Percentiles rank a stretch among this genome's conserved stretches.
phyloP scores from a whole-genome alignment of 1,140 invertebrate genomes.

The Pararge aegeria region DNA sequence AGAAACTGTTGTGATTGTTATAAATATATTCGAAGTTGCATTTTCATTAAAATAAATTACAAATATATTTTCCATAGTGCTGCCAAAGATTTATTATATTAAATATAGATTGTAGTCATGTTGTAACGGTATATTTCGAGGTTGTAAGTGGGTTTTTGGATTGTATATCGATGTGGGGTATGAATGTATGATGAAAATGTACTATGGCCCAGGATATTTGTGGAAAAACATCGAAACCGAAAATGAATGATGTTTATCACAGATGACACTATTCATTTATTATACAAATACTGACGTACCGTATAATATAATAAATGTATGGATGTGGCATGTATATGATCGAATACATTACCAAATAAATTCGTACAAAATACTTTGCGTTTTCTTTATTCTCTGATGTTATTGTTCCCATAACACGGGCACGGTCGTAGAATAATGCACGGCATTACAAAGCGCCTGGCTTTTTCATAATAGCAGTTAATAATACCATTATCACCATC shows the following conservation, averaged over 20 bases:
- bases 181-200: constrained; percentile 38
- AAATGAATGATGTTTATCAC: constrained; percentile 8
- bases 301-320: constrained; percentile 14
- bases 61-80: constrained; percentile 79
- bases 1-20: constrained; percentile 77
- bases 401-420: too few species aligned
- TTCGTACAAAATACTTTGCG: constrained; percentile 23
- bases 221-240: background rate
- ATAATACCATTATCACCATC: too few species aligned
- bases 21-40: constrained; percentile 73
- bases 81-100: constrained; percentile 74
- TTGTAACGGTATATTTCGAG: constrained; percentile 69
- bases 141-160: constrained; percentile 68
- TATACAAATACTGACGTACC: too few species aligned
- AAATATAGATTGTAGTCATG: constrained; percentile 65
- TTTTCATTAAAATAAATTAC: constrained; percentile 75
- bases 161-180: constrained; percentile 61
- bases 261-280: background rate
- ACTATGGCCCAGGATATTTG: background rate
- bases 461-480: too few species aligned
- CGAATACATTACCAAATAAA: constrained; percentile 62
- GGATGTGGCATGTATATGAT: constrained; percentile 53
- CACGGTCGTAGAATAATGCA: too few species aligned
- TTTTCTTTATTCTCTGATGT: background rate
- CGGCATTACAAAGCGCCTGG: too few species aligned